Evolutionary conservation across 2,113 vertebrate species (phyloP), one percentile per base, ranked within the genome.

Genomic region (Odocoileus virginianus): DNA sequence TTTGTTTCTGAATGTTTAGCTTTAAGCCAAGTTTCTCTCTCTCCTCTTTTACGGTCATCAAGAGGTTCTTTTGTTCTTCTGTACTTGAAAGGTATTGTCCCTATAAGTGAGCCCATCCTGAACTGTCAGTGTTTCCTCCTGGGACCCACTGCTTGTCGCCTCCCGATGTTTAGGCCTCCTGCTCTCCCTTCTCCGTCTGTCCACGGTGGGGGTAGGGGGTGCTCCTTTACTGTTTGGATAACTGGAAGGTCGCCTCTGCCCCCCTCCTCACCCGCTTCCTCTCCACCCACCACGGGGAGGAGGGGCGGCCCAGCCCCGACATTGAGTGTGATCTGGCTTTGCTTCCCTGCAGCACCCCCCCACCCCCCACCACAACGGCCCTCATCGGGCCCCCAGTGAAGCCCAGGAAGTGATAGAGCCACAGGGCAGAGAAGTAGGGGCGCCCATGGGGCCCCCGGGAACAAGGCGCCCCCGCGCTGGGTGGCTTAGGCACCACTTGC

Each of bases 391-490:
- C 27, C 83, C 50, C 13, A 4, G 28, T 2, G n/a, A 30, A 60
- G 40, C 15, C 21, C 28, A 21, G 55, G 12, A 11, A 33, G 30
- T 1, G 45, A 21, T 33, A 45, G 78, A 50, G 16, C 78, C 6
- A 9, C 28, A 5, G 0, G 1, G 11, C 16, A 4, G 9, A 21
- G 64, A 27, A 45, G n/a, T 36, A 12, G 17, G 19, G 33, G 12
- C 0, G 1, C 5, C 23, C 47, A 12, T 0, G 0, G 36, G 40
- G 19, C 19, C 1, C 5, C 27, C 6, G 2, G 9, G 28, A 47
- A 45, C 1, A 1, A 12, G 15, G 57, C 7, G 0, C 3, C 45
- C 23, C 30, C 19, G 0, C 0, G 0, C 3, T 12, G 7, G 0
- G 3, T 1, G 25, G 2, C 11, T 47, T 1, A 25, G 47, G 17